Conservation (phyloP, 2,797 vertebrate species). For the Oryzias sinensis region DNA sequence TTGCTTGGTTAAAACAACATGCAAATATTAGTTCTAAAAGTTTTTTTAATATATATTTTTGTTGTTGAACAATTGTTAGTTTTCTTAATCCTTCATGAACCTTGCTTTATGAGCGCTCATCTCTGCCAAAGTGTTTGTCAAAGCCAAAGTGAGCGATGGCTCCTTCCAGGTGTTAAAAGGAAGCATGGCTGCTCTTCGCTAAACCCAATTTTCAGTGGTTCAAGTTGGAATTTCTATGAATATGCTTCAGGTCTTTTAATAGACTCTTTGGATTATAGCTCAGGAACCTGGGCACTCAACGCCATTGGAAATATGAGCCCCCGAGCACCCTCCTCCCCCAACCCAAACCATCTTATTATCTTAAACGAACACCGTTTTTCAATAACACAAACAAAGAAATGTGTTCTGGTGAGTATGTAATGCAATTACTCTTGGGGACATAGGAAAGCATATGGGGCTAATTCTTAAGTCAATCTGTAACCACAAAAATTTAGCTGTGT, state of each 20-base stretch:
- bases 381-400: slow-evolving; percentile 31
- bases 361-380: slow-evolving; percentile 42
- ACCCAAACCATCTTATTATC: slow-evolving; percentile 44
- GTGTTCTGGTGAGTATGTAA: slow-evolving; percentile 17
- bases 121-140: slow-evolving; percentile 20
- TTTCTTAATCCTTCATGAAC: slow-evolving; percentile 6
- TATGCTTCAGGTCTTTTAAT: slow-evolving; percentile 77
- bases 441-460: slow-evolving; percentile 9
- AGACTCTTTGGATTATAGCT: slow-evolving; percentile 53
- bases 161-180: slow-evolving; percentile 35
- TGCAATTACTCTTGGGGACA: slow-evolving; percentile 23
- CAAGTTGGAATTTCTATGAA: slow-evolving; percentile 67
- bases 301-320: slow-evolving; percentile 64
- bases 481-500: slow-evolving; percentile 32
- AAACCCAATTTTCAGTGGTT: slow-evolving; percentile 56
- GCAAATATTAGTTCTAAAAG: background rate
- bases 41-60: background rate
- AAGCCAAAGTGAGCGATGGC: slow-evolving; percentile 28
- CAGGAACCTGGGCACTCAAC: slow-evolving; percentile 60
- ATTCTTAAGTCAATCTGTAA: slow-evolving; percentile 28
- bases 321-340: slow-evolving; percentile 36
- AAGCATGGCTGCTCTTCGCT: slow-evolving; percentile 25
- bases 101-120: slow-evolving; percentile 25
- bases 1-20: background rate
- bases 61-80: background rate